Evolutionary conservation across 2,888 invertebrate genomes (phyloP).

Genomic region (Macrosiphum euphorbiae): DNA sequence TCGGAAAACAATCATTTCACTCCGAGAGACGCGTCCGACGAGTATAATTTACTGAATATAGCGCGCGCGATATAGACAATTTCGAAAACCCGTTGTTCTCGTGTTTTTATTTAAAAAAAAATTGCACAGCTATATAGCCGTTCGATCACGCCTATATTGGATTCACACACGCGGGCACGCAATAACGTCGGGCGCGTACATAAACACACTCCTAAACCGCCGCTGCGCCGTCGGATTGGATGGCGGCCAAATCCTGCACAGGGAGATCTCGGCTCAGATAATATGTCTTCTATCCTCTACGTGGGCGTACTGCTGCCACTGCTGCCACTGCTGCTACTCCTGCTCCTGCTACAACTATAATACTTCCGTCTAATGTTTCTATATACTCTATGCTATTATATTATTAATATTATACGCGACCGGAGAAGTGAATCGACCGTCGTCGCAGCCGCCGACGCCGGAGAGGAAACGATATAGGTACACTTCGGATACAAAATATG

Average conservation of each 20-base stretch:
- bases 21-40: neutral
- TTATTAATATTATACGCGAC: neutral
- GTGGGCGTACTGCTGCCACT: conserved; percentile 11
- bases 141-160: neutral
- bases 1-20: neutral
- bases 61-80: neutral
- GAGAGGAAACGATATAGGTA: neutral
- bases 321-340: neutral
- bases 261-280: conserved; percentile 6
- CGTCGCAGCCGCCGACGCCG: neutral
- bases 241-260: conserved; percentile 14
- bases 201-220: neutral
- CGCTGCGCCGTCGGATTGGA: neutral
- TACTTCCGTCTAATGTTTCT: conserved; percentile 17
- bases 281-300: neutral
- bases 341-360: neutral
- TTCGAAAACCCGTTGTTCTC: neutral
- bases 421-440: neutral
- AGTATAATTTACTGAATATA: neutral
- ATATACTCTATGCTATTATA: neutral
- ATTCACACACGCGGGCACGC: neutral
- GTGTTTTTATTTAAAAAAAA: neutral
- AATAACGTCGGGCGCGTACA: neutral
- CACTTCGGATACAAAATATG: neutral
- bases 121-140: neutral